Evolutionary conservation across 2,888 invertebrate genomes (phyloP).

Genomic region (Drosophila prostipennis): DNA sequence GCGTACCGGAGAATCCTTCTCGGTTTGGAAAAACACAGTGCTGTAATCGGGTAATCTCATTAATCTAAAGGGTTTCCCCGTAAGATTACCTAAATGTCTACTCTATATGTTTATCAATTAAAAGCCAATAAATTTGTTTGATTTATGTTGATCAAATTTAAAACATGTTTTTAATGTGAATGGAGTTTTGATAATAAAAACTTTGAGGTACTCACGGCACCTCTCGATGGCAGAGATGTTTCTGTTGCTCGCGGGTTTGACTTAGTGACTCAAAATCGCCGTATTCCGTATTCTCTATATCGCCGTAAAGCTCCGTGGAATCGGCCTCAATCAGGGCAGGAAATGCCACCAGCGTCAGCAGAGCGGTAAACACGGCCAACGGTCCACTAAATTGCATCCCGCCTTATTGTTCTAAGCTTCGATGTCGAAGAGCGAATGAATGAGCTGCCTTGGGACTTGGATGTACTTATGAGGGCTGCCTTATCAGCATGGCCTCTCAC

Average conservation of each 20-base stretch:
- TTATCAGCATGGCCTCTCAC: conserved; percentile 27
- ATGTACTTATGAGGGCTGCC: conserved; percentile 11
- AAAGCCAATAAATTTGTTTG: no score
- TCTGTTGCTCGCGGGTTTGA: conserved; percentile 46
- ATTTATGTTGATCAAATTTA: no score
- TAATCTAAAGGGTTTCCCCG: background rate
- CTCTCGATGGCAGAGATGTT: conserved; percentile 73
- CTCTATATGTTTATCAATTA: no score
- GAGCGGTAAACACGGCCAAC: conserved; percentile 17
- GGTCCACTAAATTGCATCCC: conserved; percentile 25
- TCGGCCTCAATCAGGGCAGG: conserved; percentile 1
- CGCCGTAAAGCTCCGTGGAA: conserved; percentile 53
- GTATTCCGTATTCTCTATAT: conserved; percentile 38
- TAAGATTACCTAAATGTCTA: no score
- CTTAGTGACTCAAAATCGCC: conserved; percentile 62
- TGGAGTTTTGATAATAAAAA: background rate
- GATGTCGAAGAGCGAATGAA: conserved; percentile 38
- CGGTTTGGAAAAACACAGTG: conserved; percentile 79
- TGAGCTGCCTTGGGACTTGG: conserved; percentile 6
- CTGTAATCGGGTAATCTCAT: conserved; percentile 47
- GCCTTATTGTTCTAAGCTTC: conserved; percentile 17
- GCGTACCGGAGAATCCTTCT: conserved; percentile 55
- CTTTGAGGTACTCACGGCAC: conserved; percentile 76
- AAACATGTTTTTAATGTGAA: no score
- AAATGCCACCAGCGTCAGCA: conserved; percentile 11